Evolutionary conservation across 1,140 invertebrate genomes (phyloP).

Genomic region (Sycophaga agraensis): DNA sequence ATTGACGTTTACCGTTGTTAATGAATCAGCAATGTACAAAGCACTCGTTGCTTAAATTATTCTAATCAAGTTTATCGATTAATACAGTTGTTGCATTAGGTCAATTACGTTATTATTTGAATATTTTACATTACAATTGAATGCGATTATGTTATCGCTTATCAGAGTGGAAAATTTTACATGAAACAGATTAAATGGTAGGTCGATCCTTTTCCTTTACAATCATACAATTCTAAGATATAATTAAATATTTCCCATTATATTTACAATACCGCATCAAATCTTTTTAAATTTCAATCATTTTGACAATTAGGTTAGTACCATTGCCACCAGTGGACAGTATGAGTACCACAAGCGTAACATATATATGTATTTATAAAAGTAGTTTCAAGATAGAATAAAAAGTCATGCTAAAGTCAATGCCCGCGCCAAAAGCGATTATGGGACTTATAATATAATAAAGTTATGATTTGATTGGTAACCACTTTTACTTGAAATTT

Average conservation of each 20-base stretch:
- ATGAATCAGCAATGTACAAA: too few species aligned
- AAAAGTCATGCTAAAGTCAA: slow-evolving; percentile 18
- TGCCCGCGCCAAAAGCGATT: slow-evolving; percentile 48
- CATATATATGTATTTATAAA: too few species aligned
- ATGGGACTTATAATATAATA: slow-evolving; percentile 27
- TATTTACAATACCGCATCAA: background rate
- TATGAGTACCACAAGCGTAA: slow-evolving; percentile 5
- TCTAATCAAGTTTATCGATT: too few species aligned
- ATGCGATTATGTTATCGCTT: too few species aligned
- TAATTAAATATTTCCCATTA: background rate
- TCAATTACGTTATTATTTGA: too few species aligned
- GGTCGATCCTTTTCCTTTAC: background rate
- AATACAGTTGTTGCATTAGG: too few species aligned
- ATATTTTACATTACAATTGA: too few species aligned
- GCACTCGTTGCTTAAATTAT: too few species aligned
- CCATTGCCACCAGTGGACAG: background rate
- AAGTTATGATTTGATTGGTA: slow-evolving; percentile 4
- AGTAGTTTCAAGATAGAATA: background rate
- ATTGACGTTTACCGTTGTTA: too few species aligned
- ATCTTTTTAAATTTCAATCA: slow-evolving; percentile 25
- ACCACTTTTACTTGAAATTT: slow-evolving; percentile 14
- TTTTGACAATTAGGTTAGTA: background rate
- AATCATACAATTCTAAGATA: too few species aligned
- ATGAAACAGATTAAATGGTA: background rate
- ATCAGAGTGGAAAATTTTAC: too few species aligned